Percentiles rank a stretch among this genome's conserved stretches.
Conservation (phyloP, 2,797 vertebrate genomes). For the Discoglossus pictus region DNA sequence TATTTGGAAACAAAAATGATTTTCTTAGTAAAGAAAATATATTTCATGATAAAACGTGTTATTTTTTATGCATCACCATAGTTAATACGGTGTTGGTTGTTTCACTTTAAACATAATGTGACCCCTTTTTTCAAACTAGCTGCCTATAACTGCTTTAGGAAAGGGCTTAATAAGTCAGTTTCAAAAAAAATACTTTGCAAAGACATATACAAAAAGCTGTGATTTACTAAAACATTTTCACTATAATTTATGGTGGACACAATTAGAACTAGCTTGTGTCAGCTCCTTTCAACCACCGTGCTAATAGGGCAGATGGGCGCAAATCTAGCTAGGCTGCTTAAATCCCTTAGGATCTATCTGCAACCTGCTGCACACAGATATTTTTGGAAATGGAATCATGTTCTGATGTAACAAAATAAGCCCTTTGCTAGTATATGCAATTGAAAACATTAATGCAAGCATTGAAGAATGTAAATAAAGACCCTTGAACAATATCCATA, state of each 20-base stretch:
- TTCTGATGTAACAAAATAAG: conserved; percentile 29
- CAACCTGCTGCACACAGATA: conserved; percentile 23
- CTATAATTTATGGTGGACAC: conserved; percentile 39
- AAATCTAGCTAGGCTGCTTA: conserved; percentile 38
- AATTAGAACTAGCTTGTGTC: conserved; percentile 38
- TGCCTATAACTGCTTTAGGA: no score
- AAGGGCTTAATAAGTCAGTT: no score
- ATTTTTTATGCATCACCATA: no score
- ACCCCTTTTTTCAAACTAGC: no score
- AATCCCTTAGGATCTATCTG: conserved; percentile 40
- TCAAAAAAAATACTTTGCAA: conserved; percentile 7
- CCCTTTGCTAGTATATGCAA: conserved; percentile 17
- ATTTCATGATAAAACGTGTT: no score
- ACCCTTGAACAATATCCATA: background rate
- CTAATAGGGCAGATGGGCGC: conserved; percentile 44
- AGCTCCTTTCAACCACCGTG: conserved; percentile 28
- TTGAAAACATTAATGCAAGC: background rate
- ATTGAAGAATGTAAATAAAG: conserved; percentile 5
- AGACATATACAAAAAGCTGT: conserved; percentile 21
- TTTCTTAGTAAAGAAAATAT: no score
- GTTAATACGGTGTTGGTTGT: no score
- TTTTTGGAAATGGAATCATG: conserved; percentile 32
- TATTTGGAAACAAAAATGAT: no score
- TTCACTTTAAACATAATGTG: no score
- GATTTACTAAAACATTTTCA: conserved; percentile 21